phyloP scores from a whole-genome alignment of 1,140 invertebrate species.

The Lithobius niger region DNA sequence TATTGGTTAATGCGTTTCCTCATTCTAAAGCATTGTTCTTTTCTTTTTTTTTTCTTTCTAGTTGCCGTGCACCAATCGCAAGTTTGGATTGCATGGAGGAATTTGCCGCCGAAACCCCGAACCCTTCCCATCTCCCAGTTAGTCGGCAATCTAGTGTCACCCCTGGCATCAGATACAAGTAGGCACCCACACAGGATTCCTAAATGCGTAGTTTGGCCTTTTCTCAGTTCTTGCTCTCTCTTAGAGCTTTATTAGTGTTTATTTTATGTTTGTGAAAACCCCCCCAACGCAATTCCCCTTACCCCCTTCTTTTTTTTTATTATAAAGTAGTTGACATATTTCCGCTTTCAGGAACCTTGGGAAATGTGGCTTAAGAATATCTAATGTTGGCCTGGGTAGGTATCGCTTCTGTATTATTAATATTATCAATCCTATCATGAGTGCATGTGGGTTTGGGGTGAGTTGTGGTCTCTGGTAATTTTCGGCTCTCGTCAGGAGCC shows the following conservation, averaged over 20 bases:
- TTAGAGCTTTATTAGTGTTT: not conserved
- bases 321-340: too few species aligned
- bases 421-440: too few species aligned
- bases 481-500: too few species aligned
- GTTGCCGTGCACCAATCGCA: constrained; percentile 77
- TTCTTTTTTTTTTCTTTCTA: too few species aligned
- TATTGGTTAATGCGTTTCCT: too few species aligned
- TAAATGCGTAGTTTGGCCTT: not conserved
- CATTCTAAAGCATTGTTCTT: too few species aligned
- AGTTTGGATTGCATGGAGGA: constrained; percentile 87
- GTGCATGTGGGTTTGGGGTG: too few species aligned
- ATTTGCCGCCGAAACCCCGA: constrained; percentile 35
- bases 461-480: too few species aligned
- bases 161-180: constrained; percentile 45
- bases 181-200: too few species aligned
- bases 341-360: constrained; percentile 56
- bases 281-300: too few species aligned
- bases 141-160: constrained; percentile 42
- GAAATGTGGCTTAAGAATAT: constrained; percentile 80
- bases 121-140: constrained; percentile 22
- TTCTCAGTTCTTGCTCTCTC: not conserved
- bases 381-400: constrained; percentile 73
- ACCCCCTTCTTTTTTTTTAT: too few species aligned
- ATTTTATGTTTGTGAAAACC: constrained; percentile 4
- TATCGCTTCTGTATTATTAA: too few species aligned